A percentile compares a stretch with the other conserved stretches of the same genome.
These are phyloP conservation scores for Gambusia affinis DNA, from an alignment of 2,113 vertebrate genomes.

Conservation along the genomic window DNA sequence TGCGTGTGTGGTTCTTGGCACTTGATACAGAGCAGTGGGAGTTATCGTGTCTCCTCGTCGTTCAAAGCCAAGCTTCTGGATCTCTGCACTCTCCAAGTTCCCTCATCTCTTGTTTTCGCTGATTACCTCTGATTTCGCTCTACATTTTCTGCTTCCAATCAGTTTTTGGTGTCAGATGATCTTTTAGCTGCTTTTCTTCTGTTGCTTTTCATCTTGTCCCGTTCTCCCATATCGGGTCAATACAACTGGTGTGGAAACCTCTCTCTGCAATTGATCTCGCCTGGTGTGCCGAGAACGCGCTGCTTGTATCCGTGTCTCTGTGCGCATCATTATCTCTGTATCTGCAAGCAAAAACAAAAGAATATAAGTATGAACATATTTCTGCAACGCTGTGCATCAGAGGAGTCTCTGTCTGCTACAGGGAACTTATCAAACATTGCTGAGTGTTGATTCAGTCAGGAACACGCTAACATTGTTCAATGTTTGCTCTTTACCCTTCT, in stretches of 20 bases:
- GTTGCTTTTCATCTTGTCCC: conserved; percentile 40
- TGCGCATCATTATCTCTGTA: conserved; percentile 31
- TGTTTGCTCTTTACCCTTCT: conserved; percentile 26
- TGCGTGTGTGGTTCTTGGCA: conserved; percentile 15
- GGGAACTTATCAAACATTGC: conserved; percentile 46
- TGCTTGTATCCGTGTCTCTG: conserved; percentile 12
- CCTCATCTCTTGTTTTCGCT: conserved; percentile 32
- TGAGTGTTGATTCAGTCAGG: conserved; percentile 41
- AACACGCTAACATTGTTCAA: conserved; percentile 50
- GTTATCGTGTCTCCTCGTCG: conserved; percentile 47
- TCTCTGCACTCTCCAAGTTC: background rate
- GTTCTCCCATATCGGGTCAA: conserved; percentile 38
- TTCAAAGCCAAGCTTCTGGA: background rate
- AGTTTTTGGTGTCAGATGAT: conserved; percentile 42
- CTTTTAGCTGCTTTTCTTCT: conserved; percentile 26
- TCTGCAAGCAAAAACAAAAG: conserved; percentile 9
- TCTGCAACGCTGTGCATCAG: conserved; percentile 27
- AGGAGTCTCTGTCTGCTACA: conserved; percentile 23
- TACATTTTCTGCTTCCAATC: conserved; percentile 39
- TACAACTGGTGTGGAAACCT: conserved; percentile 42
- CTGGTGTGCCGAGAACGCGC: conserved; percentile 11
- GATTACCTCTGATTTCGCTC: conserved; percentile 42
- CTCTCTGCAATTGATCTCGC: conserved; percentile 37
- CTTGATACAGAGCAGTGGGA: conserved; percentile 34
- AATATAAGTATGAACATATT: conserved; percentile 1